phyloP scores from a whole-genome alignment of 2,113 vertebrate species.

The Cheirogaleus medius region DNA sequence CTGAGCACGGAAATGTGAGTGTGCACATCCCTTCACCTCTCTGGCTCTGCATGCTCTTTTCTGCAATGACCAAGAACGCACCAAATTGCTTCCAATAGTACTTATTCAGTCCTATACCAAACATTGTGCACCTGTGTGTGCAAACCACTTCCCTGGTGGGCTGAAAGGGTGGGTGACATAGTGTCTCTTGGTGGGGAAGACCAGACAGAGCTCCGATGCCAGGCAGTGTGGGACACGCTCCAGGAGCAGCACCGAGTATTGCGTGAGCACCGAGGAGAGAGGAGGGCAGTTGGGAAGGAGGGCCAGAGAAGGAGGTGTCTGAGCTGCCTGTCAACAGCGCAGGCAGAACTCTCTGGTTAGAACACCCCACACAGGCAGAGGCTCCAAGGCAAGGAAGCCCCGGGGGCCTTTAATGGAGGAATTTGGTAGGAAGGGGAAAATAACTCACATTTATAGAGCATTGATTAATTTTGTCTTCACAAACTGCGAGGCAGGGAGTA shows the following conservation, averaged over 20 bases:
- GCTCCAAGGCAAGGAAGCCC: neutral
- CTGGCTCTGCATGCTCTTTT: neutral
- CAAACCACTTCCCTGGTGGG: neutral
- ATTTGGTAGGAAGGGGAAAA: neutral
- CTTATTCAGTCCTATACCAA: neutral
- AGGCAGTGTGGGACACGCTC: rapidly evolving
- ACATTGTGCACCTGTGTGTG: neutral
- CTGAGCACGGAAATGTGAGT: too few species aligned
- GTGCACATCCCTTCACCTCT: rapidly evolving
- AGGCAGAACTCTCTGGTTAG: neutral
- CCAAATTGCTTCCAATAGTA: neutral
- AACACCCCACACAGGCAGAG: neutral
- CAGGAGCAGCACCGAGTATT: rapidly evolving
- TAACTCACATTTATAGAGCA: neutral
- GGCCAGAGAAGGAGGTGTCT: neutral
- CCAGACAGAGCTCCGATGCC: neutral
- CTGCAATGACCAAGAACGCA: neutral
- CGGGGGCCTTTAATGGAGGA: neutral
- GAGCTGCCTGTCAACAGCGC: neutral
- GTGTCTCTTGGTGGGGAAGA: neutral
- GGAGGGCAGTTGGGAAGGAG: neutral
- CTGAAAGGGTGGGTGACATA: rapidly evolving
- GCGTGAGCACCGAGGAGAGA: neutral
- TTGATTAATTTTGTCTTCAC: neutral
- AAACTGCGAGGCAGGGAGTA: neutral